Percentiles rank a stretch among this genome's conserved stretches.
phyloP scores from a whole-genome alignment of 2,113 vertebrate genomes.

The Acanthisitta chloris region DNA sequence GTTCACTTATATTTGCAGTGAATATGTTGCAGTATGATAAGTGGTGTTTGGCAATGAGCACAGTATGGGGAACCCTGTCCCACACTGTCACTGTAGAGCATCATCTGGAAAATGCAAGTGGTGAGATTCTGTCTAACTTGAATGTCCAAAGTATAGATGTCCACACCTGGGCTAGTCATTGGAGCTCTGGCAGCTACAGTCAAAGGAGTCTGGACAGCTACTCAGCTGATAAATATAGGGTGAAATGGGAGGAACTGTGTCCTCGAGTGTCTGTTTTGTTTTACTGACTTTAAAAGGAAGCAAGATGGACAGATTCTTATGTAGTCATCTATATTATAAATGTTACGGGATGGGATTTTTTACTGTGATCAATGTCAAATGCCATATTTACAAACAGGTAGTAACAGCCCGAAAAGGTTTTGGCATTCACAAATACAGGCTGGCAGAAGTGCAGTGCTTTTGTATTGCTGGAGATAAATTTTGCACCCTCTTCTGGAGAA shows the following conservation, averaged over 20 bases:
- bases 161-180: not conserved
- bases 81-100: not conserved
- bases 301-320: not conserved
- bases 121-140: not conserved
- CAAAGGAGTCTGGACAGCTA: not conserved
- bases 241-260: not conserved
- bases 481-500: slow-evolving; percentile 69
- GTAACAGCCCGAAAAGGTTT: not conserved
- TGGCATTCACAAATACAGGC: not conserved
- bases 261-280: not conserved
- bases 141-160: not conserved
- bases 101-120: not conserved
- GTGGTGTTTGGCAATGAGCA: not conserved
- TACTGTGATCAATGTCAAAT: not conserved
- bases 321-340: not conserved
- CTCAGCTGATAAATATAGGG: not conserved
- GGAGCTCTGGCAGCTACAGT: not conserved
- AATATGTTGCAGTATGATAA: not conserved
- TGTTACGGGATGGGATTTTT: not conserved
- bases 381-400: not conserved
- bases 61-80: not conserved
- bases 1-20: not conserved
- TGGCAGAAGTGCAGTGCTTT: not conserved
- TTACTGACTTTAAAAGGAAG: not conserved
- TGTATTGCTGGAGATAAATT: not conserved